These are phyloP conservation scores for Onthophagus taurus DNA, from an alignment of 1,140 invertebrate species.

Conservation along the genomic window DNA sequence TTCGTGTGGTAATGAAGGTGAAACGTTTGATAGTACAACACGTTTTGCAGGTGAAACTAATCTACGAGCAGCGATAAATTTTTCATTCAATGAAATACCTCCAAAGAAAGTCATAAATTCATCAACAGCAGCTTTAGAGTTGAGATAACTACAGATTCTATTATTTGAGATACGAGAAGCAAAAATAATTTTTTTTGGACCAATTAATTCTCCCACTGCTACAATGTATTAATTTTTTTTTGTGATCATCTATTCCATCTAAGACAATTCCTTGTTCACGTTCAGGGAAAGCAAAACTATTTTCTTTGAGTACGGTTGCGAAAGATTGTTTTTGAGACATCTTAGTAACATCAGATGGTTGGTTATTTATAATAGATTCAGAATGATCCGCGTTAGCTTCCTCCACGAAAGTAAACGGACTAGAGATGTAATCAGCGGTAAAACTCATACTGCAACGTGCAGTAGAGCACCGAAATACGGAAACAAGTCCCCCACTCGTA, in stretches of 20 bases:
- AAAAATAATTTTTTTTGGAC: slow-evolving; percentile 11
- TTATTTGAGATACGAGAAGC: slow-evolving; percentile 35
- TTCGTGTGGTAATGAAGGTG: slow-evolving; percentile 6
- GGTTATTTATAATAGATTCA: no score
- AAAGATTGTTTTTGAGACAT: no score
- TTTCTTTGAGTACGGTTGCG: no score
- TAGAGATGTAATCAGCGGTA: no score
- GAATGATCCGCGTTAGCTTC: no score
- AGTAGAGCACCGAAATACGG: no score
- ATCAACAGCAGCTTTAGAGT: neutral
- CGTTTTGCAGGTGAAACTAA: slow-evolving; percentile 10
- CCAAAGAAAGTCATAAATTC: neutral
- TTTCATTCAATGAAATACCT: neutral
- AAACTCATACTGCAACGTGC: no score
- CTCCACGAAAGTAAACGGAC: no score
- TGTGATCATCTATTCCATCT: slow-evolving; percentile 5
- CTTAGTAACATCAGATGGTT: no score
- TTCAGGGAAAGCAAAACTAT: no score
- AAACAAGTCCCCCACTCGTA: no score
- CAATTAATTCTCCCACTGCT: slow-evolving; percentile 7
- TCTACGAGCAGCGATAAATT: neutral
- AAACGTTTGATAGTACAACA: slow-evolving; percentile 13
- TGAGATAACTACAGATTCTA: slow-evolving; percentile 4
- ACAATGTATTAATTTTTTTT: slow-evolving; percentile 7
- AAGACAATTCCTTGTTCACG: slow-evolving; percentile 8